Base-by-base conservation (phyloP, 1,140 invertebrate genomes). In the Tenebrio molitor region DNA sequence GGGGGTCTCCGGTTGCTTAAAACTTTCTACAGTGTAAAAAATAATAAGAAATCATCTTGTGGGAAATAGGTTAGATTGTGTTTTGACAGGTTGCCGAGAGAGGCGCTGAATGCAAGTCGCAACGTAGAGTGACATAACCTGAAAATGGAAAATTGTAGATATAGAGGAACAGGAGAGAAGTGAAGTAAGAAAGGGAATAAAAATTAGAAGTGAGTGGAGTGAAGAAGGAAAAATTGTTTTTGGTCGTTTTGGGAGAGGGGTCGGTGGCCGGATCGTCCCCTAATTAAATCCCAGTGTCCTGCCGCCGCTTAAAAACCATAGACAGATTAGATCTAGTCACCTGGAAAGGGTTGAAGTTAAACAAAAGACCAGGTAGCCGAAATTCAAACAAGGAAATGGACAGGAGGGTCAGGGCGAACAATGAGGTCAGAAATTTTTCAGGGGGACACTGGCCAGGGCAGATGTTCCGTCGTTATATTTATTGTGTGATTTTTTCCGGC, bases 401-500 rank as follows among this genome's bases (percentile, higher is more conserved):
- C 65, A 46, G 16, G 17, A 68, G 39, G 65, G 65, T 68, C 65
- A 42, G 53, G 12, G 5, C 5, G 36, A 39, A 68, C 36, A 68
- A 44, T 68, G 15, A 44, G 65, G 36, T 68, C 41, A 44, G 33
- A 46, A 42, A n/a, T n/a, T n/a, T 67, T 67, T 39, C 15, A 14
- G 12, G 39, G 64, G 64, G 64, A 44, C 65, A 68, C 1, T 68
- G 65, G 39, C 65, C 65, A 67, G 64, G 17, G 41, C 65, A 68
- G 65, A 68, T 68, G 65, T 68, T 68, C 41, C 63, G 17, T 39
- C n/a, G n/a, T n/a, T n/a, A n/a, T 65, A 41, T 65, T 65, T 65
- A 36, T 36, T 15, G n/a, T 14, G n/a, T 6, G 7, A n/a, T 42
- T 41, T 41, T 66, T 41, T 19, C 41, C 19, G 17, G 12, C 10